Evolutionary conservation across 2,797 vertebrate species (phyloP).

Genomic region (Acanthis flammea): DNA sequence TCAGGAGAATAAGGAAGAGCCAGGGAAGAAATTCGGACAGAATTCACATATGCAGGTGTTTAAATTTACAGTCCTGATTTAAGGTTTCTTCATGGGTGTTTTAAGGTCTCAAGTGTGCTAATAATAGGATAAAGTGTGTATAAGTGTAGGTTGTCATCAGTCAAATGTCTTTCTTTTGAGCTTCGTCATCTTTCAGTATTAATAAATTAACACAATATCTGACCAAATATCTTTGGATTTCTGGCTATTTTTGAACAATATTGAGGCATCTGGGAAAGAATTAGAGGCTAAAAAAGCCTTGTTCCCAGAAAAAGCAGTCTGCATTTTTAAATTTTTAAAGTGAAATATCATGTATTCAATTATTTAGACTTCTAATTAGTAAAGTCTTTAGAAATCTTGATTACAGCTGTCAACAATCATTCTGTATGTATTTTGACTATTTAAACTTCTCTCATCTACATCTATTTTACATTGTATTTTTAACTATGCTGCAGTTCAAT

Average conservation of each 20-base stretch:
- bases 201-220: not conserved
- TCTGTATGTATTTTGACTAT: not conserved
- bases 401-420: not conserved
- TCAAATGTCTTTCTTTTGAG: not conserved
- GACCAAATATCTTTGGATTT: not conserved
- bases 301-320: not conserved
- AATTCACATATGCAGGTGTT: not conserved
- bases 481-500: not conserved
- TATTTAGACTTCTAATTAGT: slow-evolving; percentile 21
- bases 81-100: not conserved
- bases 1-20: not conserved
- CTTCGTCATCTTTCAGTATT: slow-evolving; percentile 5
- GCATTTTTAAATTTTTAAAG: not conserved
- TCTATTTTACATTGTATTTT: not conserved
- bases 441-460: not conserved
- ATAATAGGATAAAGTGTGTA: not conserved
- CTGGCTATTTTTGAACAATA: not conserved
- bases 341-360: not conserved
- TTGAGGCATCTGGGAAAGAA: not conserved
- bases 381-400: slow-evolving; percentile 4
- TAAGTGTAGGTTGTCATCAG: not conserved
- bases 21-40: not conserved
- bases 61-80: not conserved
- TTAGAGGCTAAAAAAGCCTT: not conserved
- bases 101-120: not conserved